Conservation (phyloP, 2,888 invertebrate species). For the Exephanes ischioxanthus region DNA sequence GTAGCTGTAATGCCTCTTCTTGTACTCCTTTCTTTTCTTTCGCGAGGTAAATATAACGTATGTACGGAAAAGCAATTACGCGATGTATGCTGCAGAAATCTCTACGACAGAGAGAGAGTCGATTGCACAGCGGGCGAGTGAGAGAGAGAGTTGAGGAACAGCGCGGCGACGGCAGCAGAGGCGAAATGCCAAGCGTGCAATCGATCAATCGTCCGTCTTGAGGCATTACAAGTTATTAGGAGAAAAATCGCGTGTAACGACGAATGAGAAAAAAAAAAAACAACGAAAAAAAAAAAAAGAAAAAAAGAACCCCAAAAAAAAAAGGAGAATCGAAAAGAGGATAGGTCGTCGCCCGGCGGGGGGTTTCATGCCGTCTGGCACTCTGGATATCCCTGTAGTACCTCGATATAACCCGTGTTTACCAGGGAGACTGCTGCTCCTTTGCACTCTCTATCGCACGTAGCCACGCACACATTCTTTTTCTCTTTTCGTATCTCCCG, state of each 20-base stretch:
- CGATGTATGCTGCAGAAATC: not conserved
- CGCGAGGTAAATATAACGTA: conserved; percentile 45
- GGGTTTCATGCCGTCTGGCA: conserved; percentile 51
- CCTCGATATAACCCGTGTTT: conserved; percentile 63
- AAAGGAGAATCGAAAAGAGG: conserved; percentile 46
- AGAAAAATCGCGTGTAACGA: conserved; percentile 57
- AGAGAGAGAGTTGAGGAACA: too few relatives aligned
- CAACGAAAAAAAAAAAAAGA: conserved; percentile 30
- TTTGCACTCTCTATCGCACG: conserved; percentile 53
- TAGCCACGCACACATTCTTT: conserved; percentile 54
- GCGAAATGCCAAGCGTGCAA: conserved; percentile 64
- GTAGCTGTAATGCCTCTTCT: not conserved
- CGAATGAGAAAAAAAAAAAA: conserved; percentile 40
- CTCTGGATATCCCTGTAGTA: conserved; percentile 50
- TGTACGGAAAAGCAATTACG: conserved; percentile 58
- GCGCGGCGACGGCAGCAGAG: conserved; percentile 2
- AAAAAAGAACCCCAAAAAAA: conserved; percentile 4
- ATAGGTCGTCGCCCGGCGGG: conserved; percentile 56
- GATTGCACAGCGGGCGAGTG: conserved; percentile 9
- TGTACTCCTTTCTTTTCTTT: conserved; percentile 1
- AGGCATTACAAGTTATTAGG: conserved; percentile 64
- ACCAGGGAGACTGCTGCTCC: conserved; percentile 39
- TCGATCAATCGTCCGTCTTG: conserved; percentile 63
- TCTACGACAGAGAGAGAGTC: not conserved
- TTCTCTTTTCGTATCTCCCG: conserved; percentile 28